phyloP scores from a whole-genome alignment of 1,140 invertebrate genomes.

The Sitodiplosis mosellana region DNA sequence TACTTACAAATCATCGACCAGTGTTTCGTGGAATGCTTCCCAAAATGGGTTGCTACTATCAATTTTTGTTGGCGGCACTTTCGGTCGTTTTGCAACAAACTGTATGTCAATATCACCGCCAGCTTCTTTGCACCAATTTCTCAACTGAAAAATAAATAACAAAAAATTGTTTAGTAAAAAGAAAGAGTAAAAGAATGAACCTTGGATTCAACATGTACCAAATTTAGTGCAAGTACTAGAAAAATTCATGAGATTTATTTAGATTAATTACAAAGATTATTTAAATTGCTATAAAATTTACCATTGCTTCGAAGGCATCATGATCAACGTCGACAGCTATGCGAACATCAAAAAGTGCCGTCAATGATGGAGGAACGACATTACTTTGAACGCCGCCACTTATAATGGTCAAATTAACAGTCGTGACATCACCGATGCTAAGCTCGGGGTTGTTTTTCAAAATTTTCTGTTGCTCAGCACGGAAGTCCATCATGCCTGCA shows the following conservation, averaged over 20 bases:
- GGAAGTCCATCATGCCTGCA: slow-evolving; percentile 51
- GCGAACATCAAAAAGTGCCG: slow-evolving; percentile 59
- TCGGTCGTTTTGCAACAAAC: not conserved
- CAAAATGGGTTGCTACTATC: not conserved
- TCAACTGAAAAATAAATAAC: not conserved
- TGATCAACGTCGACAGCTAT: slow-evolving; percentile 18
- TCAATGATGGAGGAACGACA: slow-evolving; percentile 62
- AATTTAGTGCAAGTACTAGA: too few species aligned
- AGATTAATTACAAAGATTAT: too few species aligned
- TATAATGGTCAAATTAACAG: slow-evolving; percentile 66
- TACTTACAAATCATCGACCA: too few species aligned
- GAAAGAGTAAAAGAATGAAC: too few species aligned
- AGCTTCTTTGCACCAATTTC: not conserved
- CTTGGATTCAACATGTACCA: too few species aligned
- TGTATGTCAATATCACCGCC: not conserved
- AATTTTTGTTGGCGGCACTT: not conserved
- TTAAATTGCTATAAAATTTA: not conserved
- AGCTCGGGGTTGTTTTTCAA: slow-evolving; percentile 38
- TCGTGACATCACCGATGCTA: slow-evolving; percentile 56
- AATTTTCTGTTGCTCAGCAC: slow-evolving; percentile 42
- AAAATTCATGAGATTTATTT: too few species aligned
- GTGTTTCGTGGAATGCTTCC: not conserved
- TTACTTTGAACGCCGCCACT: slow-evolving; percentile 71
- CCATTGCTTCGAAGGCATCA: not conserved
- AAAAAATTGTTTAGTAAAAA: not conserved